phyloP scores from a whole-genome alignment of 2,888 invertebrate species.

The Meiosimyza platycephala region DNA sequence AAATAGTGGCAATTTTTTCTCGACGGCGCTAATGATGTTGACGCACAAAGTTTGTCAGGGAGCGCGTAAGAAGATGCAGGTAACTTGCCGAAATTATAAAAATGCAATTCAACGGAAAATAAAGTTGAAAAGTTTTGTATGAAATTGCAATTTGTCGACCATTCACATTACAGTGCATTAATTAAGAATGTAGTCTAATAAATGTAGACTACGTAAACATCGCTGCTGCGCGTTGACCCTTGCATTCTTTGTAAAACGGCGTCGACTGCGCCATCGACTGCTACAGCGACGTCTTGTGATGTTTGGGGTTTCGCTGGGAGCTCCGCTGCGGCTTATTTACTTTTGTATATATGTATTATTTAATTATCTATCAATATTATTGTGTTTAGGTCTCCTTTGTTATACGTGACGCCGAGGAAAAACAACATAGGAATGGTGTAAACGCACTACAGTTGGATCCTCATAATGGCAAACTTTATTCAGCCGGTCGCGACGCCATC shows the following conservation, averaged over 20 bases:
- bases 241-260: no score
- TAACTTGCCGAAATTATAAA: conserved; percentile 45
- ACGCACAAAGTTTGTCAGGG: conserved; percentile 68
- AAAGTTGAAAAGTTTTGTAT: no score
- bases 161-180: no score
- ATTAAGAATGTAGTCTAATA: no score
- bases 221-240: no score
- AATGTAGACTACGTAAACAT: no score
- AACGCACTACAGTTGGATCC: conserved; percentile 96
- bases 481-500: conserved; percentile 93
- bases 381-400: conserved; percentile 90
- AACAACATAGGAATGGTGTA: conserved; percentile 93
- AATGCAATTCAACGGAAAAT: not conserved
- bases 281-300: no score
- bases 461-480: conserved; percentile 87
- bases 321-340: conserved; percentile 27
- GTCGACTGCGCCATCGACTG: no score
- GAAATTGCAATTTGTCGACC: no score
- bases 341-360: not conserved
- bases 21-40: conserved; percentile 62
- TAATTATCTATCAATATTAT: conserved; percentile 4
- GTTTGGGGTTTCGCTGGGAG: no score
- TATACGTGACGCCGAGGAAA: conserved; percentile 95
- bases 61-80: conserved; percentile 71
- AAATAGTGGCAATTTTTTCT: conserved; percentile 30